These are phyloP conservation scores for Ophioninae sp. DNA, from an alignment of 2,888 invertebrate genomes.

Conservation along the genomic window DNA sequence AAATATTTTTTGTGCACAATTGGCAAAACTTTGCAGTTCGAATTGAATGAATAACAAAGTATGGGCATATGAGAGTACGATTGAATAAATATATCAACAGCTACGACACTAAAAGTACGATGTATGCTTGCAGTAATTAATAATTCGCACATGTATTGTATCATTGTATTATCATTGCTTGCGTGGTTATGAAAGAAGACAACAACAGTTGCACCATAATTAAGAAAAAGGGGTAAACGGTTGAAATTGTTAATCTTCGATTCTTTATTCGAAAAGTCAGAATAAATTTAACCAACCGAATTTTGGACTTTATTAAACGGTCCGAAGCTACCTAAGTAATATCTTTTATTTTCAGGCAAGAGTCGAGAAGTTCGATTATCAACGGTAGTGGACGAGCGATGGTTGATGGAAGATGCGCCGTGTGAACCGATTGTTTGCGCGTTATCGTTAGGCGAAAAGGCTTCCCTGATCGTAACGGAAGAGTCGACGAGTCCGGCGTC, in stretches of 20 bases:
- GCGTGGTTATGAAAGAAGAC: not conserved
- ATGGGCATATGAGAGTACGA: not conserved
- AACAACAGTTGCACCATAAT: not conserved
- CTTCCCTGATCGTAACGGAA: conserved; percentile 75
- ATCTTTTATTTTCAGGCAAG: conserved; percentile 69
- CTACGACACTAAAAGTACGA: not conserved
- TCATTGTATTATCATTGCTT: not conserved
- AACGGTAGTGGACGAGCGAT: conserved; percentile 63
- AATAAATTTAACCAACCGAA: not conserved
- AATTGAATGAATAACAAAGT: not conserved
- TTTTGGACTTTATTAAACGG: not conserved
- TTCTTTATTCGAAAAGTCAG: too few relatives aligned
- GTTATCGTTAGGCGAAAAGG: conserved; percentile 77
- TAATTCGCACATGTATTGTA: not conserved
- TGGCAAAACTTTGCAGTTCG: not conserved
- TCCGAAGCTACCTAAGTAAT: not conserved
- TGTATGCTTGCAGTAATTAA: not conserved
- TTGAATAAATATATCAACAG: not conserved
- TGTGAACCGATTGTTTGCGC: conserved; percentile 64
- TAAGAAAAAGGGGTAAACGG: not conserved
- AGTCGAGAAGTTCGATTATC: conserved; percentile 59
- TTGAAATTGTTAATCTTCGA: not conserved
- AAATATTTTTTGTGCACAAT: not conserved
- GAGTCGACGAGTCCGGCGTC: conserved; percentile 78
- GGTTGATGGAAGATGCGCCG: conserved; percentile 73